Percentiles rank a stretch among this genome's conserved stretches.
These are phyloP conservation scores for Drosophila niveifrons DNA, from an alignment of 2,888 invertebrate genomes.

Conservation along the genomic window DNA sequence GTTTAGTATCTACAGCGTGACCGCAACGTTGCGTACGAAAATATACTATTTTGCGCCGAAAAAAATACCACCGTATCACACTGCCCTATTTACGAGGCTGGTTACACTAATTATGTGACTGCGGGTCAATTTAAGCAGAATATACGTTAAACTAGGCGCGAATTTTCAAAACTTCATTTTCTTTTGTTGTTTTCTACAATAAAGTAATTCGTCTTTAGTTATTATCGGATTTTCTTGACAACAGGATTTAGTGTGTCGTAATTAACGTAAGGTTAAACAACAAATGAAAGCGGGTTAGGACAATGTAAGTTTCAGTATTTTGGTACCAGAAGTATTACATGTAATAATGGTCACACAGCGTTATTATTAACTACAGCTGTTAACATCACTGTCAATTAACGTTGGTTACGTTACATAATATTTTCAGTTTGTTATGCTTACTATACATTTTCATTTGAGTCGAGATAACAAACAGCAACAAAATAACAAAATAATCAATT, in stretches of 20 bases:
- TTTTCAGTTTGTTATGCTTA: not conserved
- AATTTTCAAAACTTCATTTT: not conserved
- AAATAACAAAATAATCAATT: conserved; percentile 4
- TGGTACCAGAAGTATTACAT: not conserved
- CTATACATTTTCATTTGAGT: conserved; percentile 7
- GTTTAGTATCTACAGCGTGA: conserved; percentile 41
- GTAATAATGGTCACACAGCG: not conserved
- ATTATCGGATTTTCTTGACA: no score
- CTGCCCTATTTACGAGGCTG: not conserved
- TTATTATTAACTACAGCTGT: conserved; percentile 15
- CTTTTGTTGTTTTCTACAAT: not conserved
- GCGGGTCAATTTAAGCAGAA: not conserved
- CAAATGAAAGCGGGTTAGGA: not conserved
- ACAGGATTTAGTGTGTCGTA: no score
- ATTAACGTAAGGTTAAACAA: not conserved
- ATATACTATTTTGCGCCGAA: not conserved
- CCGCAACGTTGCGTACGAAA: not conserved
- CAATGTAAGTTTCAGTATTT: not conserved
- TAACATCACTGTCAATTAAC: conserved; percentile 38
- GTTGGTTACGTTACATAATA: conserved; percentile 4
- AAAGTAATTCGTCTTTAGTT: not conserved
- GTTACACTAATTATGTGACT: not conserved
- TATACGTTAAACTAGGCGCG: not conserved
- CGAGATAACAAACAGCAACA: conserved; percentile 1
- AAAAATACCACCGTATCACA: not conserved